Percentiles rank a stretch among this genome's conserved stretches.
These are phyloP conservation scores for Cephalopholis sonnerati DNA, from an alignment of 2,113 vertebrate species.

Conservation along the genomic window DNA sequence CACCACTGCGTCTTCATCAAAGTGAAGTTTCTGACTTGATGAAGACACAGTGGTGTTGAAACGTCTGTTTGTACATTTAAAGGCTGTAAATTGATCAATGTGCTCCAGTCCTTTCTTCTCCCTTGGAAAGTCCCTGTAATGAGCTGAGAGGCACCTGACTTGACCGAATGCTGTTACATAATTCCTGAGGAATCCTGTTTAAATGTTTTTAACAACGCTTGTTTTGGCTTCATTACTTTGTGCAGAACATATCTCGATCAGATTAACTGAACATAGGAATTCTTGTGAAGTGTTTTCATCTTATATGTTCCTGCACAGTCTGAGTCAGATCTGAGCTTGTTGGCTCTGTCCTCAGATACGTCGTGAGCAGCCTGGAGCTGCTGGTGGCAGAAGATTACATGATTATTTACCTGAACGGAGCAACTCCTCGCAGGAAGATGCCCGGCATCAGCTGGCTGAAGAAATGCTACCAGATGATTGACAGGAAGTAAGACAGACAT, in stretches of 20 bases:
- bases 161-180: too few relatives aligned
- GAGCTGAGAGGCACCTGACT: too few relatives aligned
- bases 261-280: not conserved
- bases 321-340: not conserved
- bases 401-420: conserved; percentile 97
- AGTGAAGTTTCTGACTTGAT: too few relatives aligned
- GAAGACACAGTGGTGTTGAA: too few relatives aligned
- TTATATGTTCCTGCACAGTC: fast-evolving
- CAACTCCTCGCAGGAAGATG: conserved; percentile 95
- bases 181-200: too few relatives aligned
- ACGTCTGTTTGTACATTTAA: too few relatives aligned
- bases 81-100: too few relatives aligned
- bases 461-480: conserved; percentile 99
- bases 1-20: too few relatives aligned
- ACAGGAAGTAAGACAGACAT: conserved; percentile 88
- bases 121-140: too few relatives aligned
- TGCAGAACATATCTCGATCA: not conserved
- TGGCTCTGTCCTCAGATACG: conserved; percentile 86
- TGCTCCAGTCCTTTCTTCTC: too few relatives aligned
- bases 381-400: conserved; percentile 98
- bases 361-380: conserved; percentile 97
- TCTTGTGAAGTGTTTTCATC: not conserved
- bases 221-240: not conserved
- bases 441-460: conserved; percentile 97
- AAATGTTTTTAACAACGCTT: not conserved